Evolutionary conservation across 2,888 invertebrate species (phyloP), one percentile per base, ranked within the genome.

Genomic region (Microplitis deprimator): DNA sequence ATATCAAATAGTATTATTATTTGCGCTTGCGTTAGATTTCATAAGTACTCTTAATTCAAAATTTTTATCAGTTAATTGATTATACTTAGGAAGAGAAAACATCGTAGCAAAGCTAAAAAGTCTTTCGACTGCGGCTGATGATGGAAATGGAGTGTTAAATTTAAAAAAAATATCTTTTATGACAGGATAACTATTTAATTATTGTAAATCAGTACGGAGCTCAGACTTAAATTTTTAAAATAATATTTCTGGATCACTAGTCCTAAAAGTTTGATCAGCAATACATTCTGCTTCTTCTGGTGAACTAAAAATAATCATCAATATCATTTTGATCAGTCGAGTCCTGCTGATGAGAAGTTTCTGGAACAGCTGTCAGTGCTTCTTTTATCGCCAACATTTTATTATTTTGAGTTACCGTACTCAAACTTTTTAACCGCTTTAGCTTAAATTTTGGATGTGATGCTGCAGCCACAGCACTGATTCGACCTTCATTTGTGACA

Each of bases 81-180:
- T 20, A 1, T 20, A 20, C 20, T 20, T 20, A 2, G 20, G 20
- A 2, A 20, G 20, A 20, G 20, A 20, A 20, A 20, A 20, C 20
- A 20, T 20, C 20, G 20, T 20, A 0, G 20, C 20, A 20, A 1
- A 20, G 2, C 20, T 20, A 20, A 20, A 71, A 8, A 71, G 59
- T 79, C 75, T 79, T 69, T 77, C 50, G 68, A 39, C 50, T 41
- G 67, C 50, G 68, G 61, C 68, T 75, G 59, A 67, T 75, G 38
- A 71, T 75, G 73, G 41, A 78, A 71, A n/a, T 50, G 72, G 68
- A 50, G 75, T 68, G 6, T 75, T 75, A 16, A 65, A 73, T 65
- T 73, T 41, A 1, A 73, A 13, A 13, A 73, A 73, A 41, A 1
- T 17, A 7, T n/a, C 41, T 65, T 65, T 73, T 6, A 73, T 29